These are phyloP conservation scores for Mactra quadrangularis DNA, from an alignment of 1,140 invertebrate species.

Conservation along the genomic window DNA sequence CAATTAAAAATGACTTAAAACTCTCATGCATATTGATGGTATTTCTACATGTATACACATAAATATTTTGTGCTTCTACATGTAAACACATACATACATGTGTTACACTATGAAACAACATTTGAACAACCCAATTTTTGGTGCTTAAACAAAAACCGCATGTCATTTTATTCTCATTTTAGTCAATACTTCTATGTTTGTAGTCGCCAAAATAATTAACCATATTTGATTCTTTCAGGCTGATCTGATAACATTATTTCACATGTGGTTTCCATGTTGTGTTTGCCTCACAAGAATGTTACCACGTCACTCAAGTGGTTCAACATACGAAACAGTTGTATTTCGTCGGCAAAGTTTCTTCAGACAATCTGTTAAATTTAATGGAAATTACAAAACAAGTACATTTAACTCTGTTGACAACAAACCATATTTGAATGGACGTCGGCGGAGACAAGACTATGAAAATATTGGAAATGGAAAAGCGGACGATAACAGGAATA, in stretches of 20 bases:
- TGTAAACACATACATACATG: too few relatives aligned
- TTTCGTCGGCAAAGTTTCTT: conserved; percentile 53
- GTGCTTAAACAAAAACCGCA: too few relatives aligned
- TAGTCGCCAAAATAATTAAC: too few relatives aligned
- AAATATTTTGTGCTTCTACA: too few relatives aligned
- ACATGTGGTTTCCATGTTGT: conserved; percentile 65
- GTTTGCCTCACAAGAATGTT: conserved; percentile 64
- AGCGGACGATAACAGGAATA: conserved; percentile 3
- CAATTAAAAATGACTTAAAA: too few relatives aligned
- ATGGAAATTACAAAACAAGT: conserved; percentile 45
- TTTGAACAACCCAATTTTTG: too few relatives aligned
- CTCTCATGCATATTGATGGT: too few relatives aligned
- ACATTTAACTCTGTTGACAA: conserved; percentile 1
- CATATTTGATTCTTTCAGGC: conserved; percentile 44
- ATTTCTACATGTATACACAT: too few relatives aligned
- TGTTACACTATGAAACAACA: too few relatives aligned
- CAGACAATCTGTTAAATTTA: conserved; percentile 48
- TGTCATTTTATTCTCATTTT: too few relatives aligned
- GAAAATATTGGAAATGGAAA: conserved; percentile 6
- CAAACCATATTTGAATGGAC: conserved; percentile 20
- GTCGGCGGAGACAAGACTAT: conserved; percentile 20
- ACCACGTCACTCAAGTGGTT: conserved; percentile 60
- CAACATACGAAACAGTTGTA: conserved; percentile 62
- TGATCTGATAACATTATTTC: conserved; percentile 61
- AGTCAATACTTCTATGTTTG: too few relatives aligned